Conservation (phyloP, 2,113 vertebrate genomes). For the Heterocephalus glaber region DNA sequence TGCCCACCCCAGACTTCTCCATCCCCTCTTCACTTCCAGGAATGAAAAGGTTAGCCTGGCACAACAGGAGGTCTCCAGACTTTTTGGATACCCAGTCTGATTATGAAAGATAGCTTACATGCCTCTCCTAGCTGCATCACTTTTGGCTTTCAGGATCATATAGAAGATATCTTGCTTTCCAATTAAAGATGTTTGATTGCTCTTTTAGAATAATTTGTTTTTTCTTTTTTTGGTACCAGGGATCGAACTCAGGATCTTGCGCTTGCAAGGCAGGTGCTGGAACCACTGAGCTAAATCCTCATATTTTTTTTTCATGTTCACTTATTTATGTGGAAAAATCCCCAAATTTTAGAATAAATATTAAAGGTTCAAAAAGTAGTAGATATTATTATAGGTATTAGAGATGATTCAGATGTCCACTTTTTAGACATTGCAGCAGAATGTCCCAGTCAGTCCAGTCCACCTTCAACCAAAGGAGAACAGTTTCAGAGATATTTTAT, state of each 20-base stretch:
- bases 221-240: too few species aligned
- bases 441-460: background rate
- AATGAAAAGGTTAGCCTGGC: background rate
- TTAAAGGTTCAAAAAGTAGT: background rate
- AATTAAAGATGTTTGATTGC: slow-evolving; percentile 41
- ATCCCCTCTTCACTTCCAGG: background rate
- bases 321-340: too few species aligned
- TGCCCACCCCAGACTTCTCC: background rate
- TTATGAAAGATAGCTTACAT: background rate
- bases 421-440: background rate
- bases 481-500: background rate
- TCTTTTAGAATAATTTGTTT: slow-evolving; percentile 45
- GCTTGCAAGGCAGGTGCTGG: too few species aligned
- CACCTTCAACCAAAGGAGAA: background rate
- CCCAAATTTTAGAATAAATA: slow-evolving; percentile 19
- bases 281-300: too few species aligned
- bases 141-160: background rate
- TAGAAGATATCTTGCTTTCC: background rate
- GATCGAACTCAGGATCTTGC: too few species aligned
- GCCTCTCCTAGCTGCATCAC: background rate
- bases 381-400: background rate
- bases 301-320: too few species aligned
- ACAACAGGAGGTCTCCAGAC: background rate
- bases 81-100: background rate
- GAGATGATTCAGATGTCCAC: background rate